A percentile compares a stretch with the other conserved stretches of the same genome.
phyloP scores from a whole-genome alignment of 2,113 vertebrate genomes.

The Nesogale talazaci region DNA sequence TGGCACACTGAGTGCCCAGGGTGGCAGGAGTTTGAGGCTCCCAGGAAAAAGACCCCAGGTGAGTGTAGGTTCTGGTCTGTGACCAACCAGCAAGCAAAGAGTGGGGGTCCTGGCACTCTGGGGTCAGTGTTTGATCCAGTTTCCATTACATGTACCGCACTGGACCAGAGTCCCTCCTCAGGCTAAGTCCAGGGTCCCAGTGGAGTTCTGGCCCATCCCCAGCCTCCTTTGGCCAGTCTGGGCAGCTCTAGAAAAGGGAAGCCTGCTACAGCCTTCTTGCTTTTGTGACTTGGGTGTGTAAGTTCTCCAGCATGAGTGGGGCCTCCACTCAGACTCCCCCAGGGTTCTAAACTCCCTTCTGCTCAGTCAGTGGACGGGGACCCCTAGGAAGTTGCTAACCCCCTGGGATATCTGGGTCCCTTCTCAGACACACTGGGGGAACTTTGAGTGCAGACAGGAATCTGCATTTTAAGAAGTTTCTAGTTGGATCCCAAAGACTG shows the following conservation, averaged over 20 bases:
- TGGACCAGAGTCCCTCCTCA: background rate
- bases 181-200: background rate
- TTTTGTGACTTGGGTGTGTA: background rate
- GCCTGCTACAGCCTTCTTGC: background rate
- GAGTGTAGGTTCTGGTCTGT: background rate
- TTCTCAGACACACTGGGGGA: background rate
- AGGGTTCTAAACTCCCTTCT: background rate
- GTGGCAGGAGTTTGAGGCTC: background rate
- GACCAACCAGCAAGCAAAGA: background rate
- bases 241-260: background rate
- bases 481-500: background rate
- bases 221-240: background rate
- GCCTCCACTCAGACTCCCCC: background rate
- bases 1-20: background rate
- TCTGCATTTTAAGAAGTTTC: constrained; percentile 4
- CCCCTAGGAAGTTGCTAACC: background rate
- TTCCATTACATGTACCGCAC: background rate
- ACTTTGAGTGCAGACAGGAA: background rate
- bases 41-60: background rate
- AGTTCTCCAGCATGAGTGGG: background rate
- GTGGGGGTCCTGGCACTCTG: background rate
- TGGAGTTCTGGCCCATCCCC: background rate
- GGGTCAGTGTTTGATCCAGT: background rate
- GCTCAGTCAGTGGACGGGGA: background rate
- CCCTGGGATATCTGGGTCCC: background rate